phyloP scores from a whole-genome alignment of 2,888 invertebrate species.

The Plebejus argus region DNA sequence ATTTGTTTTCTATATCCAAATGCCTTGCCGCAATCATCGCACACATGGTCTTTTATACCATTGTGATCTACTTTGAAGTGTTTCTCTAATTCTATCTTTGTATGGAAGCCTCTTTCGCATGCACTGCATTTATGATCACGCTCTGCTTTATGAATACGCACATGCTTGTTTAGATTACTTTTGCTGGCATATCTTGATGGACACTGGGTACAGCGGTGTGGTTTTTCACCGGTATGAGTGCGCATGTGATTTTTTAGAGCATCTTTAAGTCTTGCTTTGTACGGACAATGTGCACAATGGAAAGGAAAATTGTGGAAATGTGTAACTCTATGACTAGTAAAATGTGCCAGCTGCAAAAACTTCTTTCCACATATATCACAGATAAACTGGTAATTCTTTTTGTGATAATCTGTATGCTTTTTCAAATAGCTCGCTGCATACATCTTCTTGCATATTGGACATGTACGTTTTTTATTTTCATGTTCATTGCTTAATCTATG shows the following conservation, averaged over 20 bases:
- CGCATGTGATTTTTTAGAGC: conserved; percentile 72
- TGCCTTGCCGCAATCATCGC: conserved; percentile 65
- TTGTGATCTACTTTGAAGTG: conserved; percentile 70
- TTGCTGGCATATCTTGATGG: conserved; percentile 61
- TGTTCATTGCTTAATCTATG: conserved; percentile 62
- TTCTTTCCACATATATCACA: conserved; percentile 73
- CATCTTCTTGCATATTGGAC: conserved; percentile 62
- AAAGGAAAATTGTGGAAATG: conserved; percentile 66
- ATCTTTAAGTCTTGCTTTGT: conserved; percentile 64
- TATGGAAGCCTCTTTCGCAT: conserved; percentile 65
- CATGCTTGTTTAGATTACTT: conserved; percentile 70
- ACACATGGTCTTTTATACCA: conserved; percentile 67
- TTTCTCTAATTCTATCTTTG: conserved; percentile 58
- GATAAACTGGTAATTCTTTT: conserved; percentile 51
- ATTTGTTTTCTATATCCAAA: conserved; percentile 72
- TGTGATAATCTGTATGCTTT: conserved; percentile 59
- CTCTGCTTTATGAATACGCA: conserved; percentile 57
- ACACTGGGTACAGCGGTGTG: conserved; percentile 66
- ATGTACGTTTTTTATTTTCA: conserved; percentile 57
- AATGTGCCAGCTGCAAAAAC: conserved; percentile 57
- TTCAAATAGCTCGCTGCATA: conserved; percentile 59
- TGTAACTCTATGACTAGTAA: conserved; percentile 61
- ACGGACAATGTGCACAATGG: conserved; percentile 67
- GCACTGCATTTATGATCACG: conserved; percentile 64
- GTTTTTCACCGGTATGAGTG: conserved; percentile 68